Evolutionary conservation across 2,113 vertebrate species (phyloP).

Genomic region (Lasiurus cinereus): DNA sequence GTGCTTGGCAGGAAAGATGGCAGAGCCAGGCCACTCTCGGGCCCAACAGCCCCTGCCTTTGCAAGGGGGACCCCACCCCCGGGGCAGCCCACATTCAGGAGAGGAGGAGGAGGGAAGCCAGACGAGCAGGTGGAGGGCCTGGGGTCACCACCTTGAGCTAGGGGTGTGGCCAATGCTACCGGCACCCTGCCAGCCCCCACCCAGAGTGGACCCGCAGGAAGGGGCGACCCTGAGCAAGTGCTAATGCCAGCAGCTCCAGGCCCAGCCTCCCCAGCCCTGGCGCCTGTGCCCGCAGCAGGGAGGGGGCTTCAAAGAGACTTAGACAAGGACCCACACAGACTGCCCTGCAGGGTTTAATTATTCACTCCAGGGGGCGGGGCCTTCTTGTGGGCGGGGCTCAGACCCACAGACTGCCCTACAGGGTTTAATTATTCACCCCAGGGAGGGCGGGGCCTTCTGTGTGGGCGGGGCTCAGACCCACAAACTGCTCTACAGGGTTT

Average conservation of each 20-base stretch:
- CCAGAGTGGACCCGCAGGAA: neutral
- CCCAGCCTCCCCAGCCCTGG: neutral
- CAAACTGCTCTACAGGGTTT: no score
- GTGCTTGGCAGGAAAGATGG: neutral
- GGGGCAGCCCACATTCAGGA: neutral
- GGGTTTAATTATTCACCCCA: no score
- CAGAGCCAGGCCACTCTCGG: fast-evolving
- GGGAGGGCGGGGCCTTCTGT: neutral
- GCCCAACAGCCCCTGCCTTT: neutral
- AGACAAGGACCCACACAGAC: neutral
- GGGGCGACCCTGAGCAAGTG: slow-evolving; percentile 40
- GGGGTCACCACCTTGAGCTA: neutral
- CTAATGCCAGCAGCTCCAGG: slow-evolving; percentile 49
- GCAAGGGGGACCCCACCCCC: neutral
- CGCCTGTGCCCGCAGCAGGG: no score
- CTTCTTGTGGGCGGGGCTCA: no score
- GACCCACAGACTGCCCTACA: no score
- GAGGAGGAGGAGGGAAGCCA: neutral
- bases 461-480: no score
- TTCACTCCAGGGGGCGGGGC: neutral
- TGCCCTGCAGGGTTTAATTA: neutral
- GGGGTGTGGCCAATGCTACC: neutral
- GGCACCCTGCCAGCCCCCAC: neutral
- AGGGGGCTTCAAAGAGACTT: neutral
- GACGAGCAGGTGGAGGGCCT: neutral